Evolutionary conservation across 2,113 vertebrate genomes (phyloP), one percentile per base, ranked within the genome.

Genomic region (Acrocephalus arundinaceus): DNA sequence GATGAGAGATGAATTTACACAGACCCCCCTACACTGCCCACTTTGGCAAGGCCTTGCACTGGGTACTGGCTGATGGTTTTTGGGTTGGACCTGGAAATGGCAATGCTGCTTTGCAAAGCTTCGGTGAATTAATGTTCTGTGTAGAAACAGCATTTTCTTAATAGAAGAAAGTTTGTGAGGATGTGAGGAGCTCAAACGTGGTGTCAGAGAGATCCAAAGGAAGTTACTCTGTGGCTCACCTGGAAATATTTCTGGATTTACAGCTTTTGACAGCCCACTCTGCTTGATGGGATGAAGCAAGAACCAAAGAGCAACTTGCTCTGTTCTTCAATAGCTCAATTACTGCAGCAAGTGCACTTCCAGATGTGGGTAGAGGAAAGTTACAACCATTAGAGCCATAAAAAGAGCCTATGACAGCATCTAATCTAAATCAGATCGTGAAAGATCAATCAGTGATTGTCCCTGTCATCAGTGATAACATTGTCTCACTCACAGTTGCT

Each of bases 401-500:
- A 76, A 77, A 95, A 79, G 67, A 93, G 39, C 19, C 19, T 15
- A 9, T 1, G 22, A 41, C 83, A 86, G 75, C 25, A 22, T 90
- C 88, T 94, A 71, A 94, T 84, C 82, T 94, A 67, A 96, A 90
- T 93, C 83, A 84, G 67, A 73, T 84, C 28, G 9, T 94, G 87
- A 68, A 91, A 67, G 93, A 87, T 93, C 81, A 91, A 23, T 96
- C 88, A 67, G 78, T 52, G 96, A 71, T 83, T 96, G 87, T 70
- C 82, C 46, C 43, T 51, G 12, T 63, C 85, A 87, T 95, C 92
- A 86, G 52, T 13, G 57, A 45, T 86, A 80, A 66, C 63, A 35
- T 62, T 13, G 1, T 39, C 85, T 94, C 41, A 8, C 68, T 81
- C 61, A 15, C 33, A 67, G 51, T 46, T 81, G 63, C 92, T 88